These are phyloP conservation scores for Anguilla marmorata DNA, from an alignment of 2,797 vertebrate species.

Conservation along the genomic window DNA sequence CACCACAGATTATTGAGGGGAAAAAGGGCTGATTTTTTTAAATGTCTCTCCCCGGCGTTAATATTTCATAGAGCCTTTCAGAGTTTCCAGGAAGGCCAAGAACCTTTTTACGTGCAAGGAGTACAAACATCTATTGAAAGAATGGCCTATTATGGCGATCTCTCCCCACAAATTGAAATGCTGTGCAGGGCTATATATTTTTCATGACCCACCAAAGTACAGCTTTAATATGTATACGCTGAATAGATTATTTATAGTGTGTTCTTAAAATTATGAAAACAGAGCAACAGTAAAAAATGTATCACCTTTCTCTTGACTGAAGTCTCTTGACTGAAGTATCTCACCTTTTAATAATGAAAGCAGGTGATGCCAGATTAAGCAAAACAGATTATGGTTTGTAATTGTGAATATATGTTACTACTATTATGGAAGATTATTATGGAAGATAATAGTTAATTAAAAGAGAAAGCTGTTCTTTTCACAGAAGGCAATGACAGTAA, in stretches of 20 bases:
- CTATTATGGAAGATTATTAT: slow-evolving; percentile 54
- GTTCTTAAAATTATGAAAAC: background rate
- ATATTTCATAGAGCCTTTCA: slow-evolving; percentile 4
- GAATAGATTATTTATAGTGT: background rate
- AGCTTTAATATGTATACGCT: background rate
- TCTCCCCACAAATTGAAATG: background rate
- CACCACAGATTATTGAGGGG: background rate
- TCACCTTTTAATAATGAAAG: slow-evolving; percentile 29
- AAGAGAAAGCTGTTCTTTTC: slow-evolving; percentile 62
- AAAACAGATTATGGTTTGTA: slow-evolving; percentile 47
- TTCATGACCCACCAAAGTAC: background rate
- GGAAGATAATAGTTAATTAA: slow-evolving; percentile 70
- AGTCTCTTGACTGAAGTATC: background rate
- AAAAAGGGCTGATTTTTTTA: background rate
- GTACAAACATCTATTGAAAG: background rate
- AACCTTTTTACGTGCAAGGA: background rate
- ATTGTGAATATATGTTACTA: slow-evolving; percentile 56
- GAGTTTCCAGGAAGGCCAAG: slow-evolving; percentile 1
- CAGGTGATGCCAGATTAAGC: slow-evolving; percentile 38
- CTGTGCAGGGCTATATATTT: background rate
- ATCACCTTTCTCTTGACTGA: background rate
- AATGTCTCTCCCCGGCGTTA: background rate
- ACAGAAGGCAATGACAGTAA: slow-evolving; percentile 49
- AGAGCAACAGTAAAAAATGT: background rate
- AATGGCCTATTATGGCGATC: background rate